Evolutionary conservation across 2,113 vertebrate species (phyloP).

Genomic region (Lepus europaeus): DNA sequence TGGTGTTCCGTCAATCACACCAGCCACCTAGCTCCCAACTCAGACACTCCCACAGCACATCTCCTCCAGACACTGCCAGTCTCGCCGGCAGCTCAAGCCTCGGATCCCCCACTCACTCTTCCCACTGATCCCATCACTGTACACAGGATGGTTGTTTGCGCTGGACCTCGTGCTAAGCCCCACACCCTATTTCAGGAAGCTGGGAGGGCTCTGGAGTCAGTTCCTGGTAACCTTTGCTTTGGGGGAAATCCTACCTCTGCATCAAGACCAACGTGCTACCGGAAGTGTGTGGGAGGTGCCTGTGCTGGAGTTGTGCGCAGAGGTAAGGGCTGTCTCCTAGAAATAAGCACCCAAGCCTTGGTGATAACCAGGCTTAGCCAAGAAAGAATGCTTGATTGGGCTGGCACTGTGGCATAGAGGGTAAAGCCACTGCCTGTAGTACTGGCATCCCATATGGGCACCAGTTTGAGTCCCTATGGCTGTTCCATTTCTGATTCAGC

Average conservation of each 20-base stretch:
- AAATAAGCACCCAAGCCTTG: neutral
- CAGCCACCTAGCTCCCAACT: neutral
- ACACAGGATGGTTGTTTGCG: constrained; percentile 17
- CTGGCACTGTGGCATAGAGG: no score
- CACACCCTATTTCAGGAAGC: neutral
- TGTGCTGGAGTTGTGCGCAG: neutral
- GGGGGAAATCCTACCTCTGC: neutral
- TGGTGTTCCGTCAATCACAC: neutral
- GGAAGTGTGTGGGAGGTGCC: neutral
- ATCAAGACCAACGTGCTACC: neutral
- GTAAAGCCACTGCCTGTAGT: no score
- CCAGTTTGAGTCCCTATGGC: no score
- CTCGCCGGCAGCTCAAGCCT: neutral
- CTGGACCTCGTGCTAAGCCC: neutral
- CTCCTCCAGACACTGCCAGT: neutral
- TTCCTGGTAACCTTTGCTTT: neutral
- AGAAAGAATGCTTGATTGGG: neutral
- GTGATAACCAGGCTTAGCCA: neutral
- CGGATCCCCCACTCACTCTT: neutral
- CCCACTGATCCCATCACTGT: no score
- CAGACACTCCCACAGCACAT: neutral
- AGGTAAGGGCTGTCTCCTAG: neutral
- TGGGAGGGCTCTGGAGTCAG: neutral
- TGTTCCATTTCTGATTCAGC: no score
- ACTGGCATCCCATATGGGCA: no score